Conservation (phyloP, 2,888 invertebrate species). For the Orchesellides sinensis region DNA sequence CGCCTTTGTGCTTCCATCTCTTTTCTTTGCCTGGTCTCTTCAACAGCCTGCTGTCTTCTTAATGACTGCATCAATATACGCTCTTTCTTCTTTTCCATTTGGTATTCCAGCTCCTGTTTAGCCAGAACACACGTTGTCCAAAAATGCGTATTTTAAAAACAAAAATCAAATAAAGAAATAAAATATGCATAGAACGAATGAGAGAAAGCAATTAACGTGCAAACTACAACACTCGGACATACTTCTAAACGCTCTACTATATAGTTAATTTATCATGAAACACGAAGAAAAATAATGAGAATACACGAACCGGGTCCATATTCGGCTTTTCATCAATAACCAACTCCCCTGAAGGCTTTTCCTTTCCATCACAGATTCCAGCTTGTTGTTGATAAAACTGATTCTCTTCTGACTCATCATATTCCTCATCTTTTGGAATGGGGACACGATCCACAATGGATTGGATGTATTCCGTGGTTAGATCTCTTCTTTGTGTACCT, state of each 20-base stretch:
- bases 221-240: conserved; percentile 55
- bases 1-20: conserved; percentile 88
- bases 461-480: conserved; percentile 72
- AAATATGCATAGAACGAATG: conserved; percentile 12
- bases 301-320: conserved; percentile 71
- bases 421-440: conserved; percentile 55
- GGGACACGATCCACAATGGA: conserved; percentile 72
- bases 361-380: conserved; percentile 26
- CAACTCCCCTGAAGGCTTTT: conserved; percentile 69
- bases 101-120: conserved; percentile 87
- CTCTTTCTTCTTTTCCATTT: conserved; percentile 95
- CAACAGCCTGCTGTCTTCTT: conserved; percentile 93
- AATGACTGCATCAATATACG: conserved; percentile 92
- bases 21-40: conserved; percentile 89
- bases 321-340: conserved; percentile 73
- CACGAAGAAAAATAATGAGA: too few relatives aligned
- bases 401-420: conserved; percentile 59
- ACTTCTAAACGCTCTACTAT: not conserved
- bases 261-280: too few relatives aligned
- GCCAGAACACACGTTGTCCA: conserved; percentile 36
- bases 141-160: conserved; percentile 40
- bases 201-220: conserved; percentile 49
- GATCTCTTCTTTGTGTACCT: conserved; percentile 59
- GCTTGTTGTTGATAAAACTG: conserved; percentile 34
- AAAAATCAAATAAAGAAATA: conserved; percentile 33